Percentiles rank a stretch among this genome's conserved stretches.
These are phyloP conservation scores for Catharus bicknelli DNA, from an alignment of 2,113 vertebrate genomes.

Conservation along the genomic window DNA sequence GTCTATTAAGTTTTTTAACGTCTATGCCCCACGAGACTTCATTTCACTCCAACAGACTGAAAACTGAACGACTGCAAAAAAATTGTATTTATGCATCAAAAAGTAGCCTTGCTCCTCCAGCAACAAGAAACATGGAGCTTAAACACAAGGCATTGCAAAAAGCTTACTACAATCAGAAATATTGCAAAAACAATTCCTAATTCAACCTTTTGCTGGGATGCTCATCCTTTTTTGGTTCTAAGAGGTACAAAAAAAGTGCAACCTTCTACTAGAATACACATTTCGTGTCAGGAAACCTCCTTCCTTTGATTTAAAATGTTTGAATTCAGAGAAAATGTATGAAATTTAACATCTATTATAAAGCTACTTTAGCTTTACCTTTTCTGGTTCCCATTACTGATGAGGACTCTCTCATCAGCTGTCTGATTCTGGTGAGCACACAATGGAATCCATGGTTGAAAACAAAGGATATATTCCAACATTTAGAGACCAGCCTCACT, in stretches of 20 bases:
- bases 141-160: neutral
- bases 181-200: neutral
- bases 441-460: neutral
- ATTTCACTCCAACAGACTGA: neutral
- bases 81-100: neutral
- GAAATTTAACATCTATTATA: neutral
- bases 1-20: neutral
- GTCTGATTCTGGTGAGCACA: neutral
- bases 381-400: neutral
- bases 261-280: neutral
- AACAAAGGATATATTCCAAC: neutral
- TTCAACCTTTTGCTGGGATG: neutral
- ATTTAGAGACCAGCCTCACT: neutral
- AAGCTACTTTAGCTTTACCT: neutral
- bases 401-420: neutral
- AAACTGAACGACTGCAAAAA: neutral
- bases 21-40: neutral
- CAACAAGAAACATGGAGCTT: neutral
- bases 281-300: neutral
- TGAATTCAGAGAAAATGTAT: neutral
- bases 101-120: neutral
- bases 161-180: neutral
- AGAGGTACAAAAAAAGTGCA: neutral
- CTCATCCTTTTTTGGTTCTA: neutral
- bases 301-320: neutral